Evolutionary conservation across 1,140 invertebrate species (phyloP).

Genomic region (Epicauta chinensis): DNA sequence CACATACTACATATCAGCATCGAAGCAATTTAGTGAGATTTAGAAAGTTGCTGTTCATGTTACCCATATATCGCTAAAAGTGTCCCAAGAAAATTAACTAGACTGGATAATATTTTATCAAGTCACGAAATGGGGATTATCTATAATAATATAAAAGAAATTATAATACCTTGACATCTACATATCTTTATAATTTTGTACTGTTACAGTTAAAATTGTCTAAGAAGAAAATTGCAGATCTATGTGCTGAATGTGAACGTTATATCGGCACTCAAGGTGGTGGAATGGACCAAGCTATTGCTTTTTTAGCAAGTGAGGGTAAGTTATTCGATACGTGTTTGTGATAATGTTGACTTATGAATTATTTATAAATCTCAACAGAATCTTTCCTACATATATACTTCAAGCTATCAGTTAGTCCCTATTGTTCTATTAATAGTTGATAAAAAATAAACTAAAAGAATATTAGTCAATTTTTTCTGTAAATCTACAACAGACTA

Average conservation of each 20-base stretch:
- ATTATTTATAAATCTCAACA: constrained; percentile 15
- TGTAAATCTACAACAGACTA: too few relatives aligned
- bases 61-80: too few relatives aligned
- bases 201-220: constrained; percentile 46
- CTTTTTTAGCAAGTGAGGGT: constrained; percentile 84
- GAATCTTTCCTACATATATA: not conserved
- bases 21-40: too few relatives aligned
- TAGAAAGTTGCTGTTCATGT: too few relatives aligned
- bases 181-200: too few relatives aligned
- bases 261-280: constrained; percentile 95
- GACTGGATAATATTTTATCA: too few relatives aligned
- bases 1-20: too few relatives aligned
- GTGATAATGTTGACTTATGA: constrained; percentile 21
- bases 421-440: not conserved
- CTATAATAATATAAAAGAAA: too few relatives aligned
- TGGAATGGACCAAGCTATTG: constrained; percentile 99
- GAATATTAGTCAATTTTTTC: too few relatives aligned
- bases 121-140: too few relatives aligned
- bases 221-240: constrained; percentile 72
- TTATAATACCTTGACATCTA: too few relatives aligned
- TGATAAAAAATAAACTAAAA: not conserved
- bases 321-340: constrained; percentile 26
- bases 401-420: not conserved
- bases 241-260: constrained; percentile 83
- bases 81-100: too few relatives aligned